Evolutionary conservation across 2,888 invertebrate species (phyloP).

Genomic region (Ormyrus rosae): DNA sequence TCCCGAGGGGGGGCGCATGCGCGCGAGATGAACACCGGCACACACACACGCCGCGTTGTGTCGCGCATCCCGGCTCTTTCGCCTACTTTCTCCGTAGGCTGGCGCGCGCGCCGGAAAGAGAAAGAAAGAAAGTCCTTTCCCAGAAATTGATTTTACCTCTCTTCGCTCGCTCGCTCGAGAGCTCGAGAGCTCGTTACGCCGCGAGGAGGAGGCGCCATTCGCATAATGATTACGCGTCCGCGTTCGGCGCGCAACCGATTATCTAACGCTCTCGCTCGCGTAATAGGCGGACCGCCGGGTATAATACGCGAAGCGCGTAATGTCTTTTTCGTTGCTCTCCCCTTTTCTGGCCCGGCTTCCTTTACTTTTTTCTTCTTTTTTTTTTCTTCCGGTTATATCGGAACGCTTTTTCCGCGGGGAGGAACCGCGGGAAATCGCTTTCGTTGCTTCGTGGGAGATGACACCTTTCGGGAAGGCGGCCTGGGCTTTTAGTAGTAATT

Average conservation of each 20-base stretch:
- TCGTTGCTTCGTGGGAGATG: too few species aligned
- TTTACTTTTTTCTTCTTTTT: too few species aligned
- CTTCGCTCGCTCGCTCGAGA: neutral
- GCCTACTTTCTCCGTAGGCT: constrained; percentile 47
- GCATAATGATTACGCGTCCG: constrained; percentile 58
- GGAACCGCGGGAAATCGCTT: neutral
- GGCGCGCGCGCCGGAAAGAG: constrained; percentile 55
- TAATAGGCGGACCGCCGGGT: constrained; percentile 1
- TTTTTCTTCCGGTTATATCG: too few species aligned
- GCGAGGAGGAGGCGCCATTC: constrained; percentile 41
- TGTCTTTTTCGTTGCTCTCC: neutral
- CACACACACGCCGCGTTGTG: neutral
- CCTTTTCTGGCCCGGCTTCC: neutral
- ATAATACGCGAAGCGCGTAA: neutral
- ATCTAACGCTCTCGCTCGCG: constrained; percentile 52
- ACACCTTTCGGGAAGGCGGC: too few species aligned
- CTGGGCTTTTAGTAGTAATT: too few species aligned
- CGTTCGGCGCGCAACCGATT: constrained; percentile 55
- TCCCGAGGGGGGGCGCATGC: too few species aligned
- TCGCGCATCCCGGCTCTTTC: too few species aligned
- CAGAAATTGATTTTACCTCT: constrained; percentile 62
- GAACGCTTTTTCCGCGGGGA: neutral
- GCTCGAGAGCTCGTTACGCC: constrained; percentile 47
- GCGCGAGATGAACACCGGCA: neutral
- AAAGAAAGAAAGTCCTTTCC: constrained; percentile 60